phyloP scores from a whole-genome alignment of 2,888 invertebrate species.

The Saturnia pavonia region DNA sequence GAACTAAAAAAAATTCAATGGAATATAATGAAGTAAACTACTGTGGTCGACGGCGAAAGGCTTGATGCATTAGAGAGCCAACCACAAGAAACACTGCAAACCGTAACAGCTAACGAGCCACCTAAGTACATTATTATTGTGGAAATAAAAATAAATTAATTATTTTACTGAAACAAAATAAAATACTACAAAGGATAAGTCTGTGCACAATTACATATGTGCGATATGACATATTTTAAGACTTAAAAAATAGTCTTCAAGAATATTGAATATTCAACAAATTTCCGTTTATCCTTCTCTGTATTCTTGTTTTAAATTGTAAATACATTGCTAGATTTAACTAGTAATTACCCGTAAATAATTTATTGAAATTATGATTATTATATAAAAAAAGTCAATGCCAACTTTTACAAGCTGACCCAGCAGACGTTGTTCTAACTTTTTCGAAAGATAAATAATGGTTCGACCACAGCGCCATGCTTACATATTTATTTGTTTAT shows the following conservation, averaged over 20 bases:
- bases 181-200: neutral
- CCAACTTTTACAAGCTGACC: too few species aligned
- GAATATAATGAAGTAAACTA: slow-evolving; percentile 13
- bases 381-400: too few species aligned
- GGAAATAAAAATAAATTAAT: too few species aligned
- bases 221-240: neutral
- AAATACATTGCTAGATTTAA: neutral
- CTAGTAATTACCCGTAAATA: neutral
- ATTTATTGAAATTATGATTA: too few species aligned
- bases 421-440: too few species aligned
- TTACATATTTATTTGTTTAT: too few species aligned
- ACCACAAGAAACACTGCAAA: slow-evolving; percentile 10
- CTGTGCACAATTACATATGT: too few species aligned
- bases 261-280: neutral
- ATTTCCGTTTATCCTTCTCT: neutral
- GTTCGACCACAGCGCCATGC: too few species aligned
- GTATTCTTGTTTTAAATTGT: neutral
- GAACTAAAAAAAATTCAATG: slow-evolving; percentile 14
- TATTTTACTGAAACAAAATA: too few species aligned
- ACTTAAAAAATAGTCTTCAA: neutral
- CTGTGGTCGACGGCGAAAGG: slow-evolving; percentile 6
- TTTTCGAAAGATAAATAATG: too few species aligned
- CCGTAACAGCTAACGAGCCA: slow-evolving; percentile 24
- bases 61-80: slow-evolving; percentile 18
- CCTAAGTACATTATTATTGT: too few species aligned